Percentiles rank a stretch among this genome's conserved stretches.
These are phyloP conservation scores for Amphiduros pacificus DNA, from an alignment of 2,888 invertebrate genomes.

Conservation along the genomic window DNA sequence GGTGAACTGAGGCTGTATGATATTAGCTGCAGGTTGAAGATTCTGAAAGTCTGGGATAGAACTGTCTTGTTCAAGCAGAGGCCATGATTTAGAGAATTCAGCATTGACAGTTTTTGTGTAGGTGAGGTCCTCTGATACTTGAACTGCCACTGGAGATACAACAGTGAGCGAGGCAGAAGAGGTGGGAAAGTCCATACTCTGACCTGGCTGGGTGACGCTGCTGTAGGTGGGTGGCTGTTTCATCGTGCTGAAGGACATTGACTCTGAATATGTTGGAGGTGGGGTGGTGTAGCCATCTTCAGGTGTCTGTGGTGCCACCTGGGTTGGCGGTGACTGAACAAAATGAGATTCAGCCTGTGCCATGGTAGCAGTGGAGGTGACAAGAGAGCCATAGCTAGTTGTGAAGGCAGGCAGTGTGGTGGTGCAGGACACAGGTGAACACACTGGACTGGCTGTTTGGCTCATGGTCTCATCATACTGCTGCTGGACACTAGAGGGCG, in stretches of 20 bases:
- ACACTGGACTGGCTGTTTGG: not conserved
- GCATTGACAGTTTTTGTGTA: conserved; percentile 15
- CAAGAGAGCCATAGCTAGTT: not conserved
- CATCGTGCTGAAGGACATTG: conserved; percentile 61
- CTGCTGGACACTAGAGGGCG: not conserved
- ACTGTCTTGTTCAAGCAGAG: conserved; percentile 3
- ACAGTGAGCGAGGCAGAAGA: not conserved
- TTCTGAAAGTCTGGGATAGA: conserved; percentile 49
- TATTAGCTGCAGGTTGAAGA: conserved; percentile 29
- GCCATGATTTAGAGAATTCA: conserved; percentile 31
- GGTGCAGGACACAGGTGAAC: not conserved
- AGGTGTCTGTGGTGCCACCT: not conserved
- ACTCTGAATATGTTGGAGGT: conserved; percentile 44
- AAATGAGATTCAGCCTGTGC: no score
- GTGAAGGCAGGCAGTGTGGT: not conserved
- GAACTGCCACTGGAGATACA: conserved; percentile 9
- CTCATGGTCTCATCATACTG: no score
- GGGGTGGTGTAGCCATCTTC: conserved; percentile 30
- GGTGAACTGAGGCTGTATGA: conserved; percentile 16
- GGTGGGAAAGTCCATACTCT: not conserved
- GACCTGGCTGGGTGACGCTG: conserved; percentile 60
- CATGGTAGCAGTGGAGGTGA: not conserved
- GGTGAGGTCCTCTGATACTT: conserved; percentile 24
- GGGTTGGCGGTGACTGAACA: not conserved
- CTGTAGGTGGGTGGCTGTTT: conserved; percentile 71